Base-by-base conservation (phyloP, 2,797 vertebrate species). In the Vespertilio murinus region DNA sequence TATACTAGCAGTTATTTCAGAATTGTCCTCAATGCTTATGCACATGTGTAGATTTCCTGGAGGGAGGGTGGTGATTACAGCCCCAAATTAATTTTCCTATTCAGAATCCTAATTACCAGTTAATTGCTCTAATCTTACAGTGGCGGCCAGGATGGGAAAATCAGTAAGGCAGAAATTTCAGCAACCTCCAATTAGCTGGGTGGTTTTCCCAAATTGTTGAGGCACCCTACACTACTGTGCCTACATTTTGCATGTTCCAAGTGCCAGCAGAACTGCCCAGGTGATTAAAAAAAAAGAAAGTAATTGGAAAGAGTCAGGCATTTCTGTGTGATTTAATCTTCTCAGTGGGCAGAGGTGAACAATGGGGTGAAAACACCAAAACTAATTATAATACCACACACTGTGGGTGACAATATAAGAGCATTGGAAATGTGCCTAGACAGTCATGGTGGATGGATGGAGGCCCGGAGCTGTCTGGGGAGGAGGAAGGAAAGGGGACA, bases 41-140 rank as follows among this genome's bases (percentile, higher is more conserved):
- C 23, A 87, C 45, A 11, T 22, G 28, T 52, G n/a, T 73, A 42
- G 38, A 61, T 90, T 95, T 95, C 89, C 52, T 87, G 23, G 78
- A 94, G 69, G 75, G 30, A 77, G 22, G 71, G 20, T 28, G 28
- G 54, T 88, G 69, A 93, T 85, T 79, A 81, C 23, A 73, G 35
- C 80, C 47, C 42, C 6, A 49, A 94, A 91, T 93, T 94, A 89
- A 94, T 95, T 94, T 91, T 88, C 77, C 35, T 64, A 79, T 94
- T 95, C 77, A 90, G 33, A 91, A 61, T 75, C 64, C 69, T 94
- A 96, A 96, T 95, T 91, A 54, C 69, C 40, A 85, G 45, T 79
- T 95, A 95, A 94, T 96, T 95, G 90, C 64, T 96, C 80, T 90
- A 81, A 88, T 85, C 78, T 61, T 87, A 95, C 28, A 80, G 87